Base-by-base conservation (phyloP, 2,888 invertebrate genomes). In the Lithophane semibrunnea region DNA sequence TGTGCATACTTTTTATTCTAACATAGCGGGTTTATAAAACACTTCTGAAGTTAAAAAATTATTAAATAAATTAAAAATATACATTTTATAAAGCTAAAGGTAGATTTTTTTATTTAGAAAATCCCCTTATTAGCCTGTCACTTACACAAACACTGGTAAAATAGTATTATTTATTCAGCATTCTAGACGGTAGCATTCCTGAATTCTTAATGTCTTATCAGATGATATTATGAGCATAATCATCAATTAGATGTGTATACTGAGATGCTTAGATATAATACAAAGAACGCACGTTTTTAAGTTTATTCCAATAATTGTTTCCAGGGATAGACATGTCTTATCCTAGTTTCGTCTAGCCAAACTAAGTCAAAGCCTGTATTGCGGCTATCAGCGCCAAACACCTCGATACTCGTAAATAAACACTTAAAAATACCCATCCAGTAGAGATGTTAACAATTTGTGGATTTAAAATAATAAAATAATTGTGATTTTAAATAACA, bases 211-310 rank as follows among this genome's bases (percentile, higher is more conserved):
- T 75, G 5, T 24, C 12, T 44, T 44, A 44, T 44, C 13, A 60
- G 24, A 76, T 69, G 18, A 69, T 65, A 75, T 71, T 65, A 75
- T 71, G 76, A 69, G 37, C 44, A 82, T 75, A 37, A 65, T 64
- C 56, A 13, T 74, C 21, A 47, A 80, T 63, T 18, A 80, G 37
- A 60, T 73, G 24, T 18, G 24, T 18, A 29, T 24, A 52, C 24
- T 79, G 21, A 74, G 58, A 64, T 68, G 63, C 42, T 56, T 21
- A 58, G 12, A 66, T 52, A 18, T 52, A 52, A 52, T 52, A 18
- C 8, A 18, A 52, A 18, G 52, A 18, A 52, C 18, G 18, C 52
- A 52, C 16, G 18, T 37, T 37, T 37, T 37, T 37, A 37, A 37
- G 37, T 37, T 37, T 37, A 37, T 37, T 37, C 4, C 37, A 37